A percentile compares a stretch with the other conserved stretches of the same genome.
Conservation (phyloP, 2,888 invertebrate genomes). For the Drosophila dives region DNA sequence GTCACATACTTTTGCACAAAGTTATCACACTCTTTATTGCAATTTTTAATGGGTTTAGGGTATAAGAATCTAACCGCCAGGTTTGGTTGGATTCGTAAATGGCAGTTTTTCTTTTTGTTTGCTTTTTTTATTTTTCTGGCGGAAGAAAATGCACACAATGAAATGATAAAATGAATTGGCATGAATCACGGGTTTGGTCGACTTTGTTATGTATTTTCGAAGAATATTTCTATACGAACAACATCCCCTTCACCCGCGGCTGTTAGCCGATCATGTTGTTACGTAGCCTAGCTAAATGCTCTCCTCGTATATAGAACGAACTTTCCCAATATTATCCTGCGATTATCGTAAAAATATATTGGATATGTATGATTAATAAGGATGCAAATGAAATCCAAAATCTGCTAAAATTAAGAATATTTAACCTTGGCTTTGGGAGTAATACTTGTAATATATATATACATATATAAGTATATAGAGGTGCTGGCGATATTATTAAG, state of each 20-base stretch:
- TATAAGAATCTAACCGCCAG: conserved; percentile 8
- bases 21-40: not conserved
- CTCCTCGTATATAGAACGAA: not conserved
- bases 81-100: not conserved
- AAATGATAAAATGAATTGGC: conserved; percentile 22
- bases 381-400: not conserved
- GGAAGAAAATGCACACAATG: not conserved
- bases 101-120: not conserved
- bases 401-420: not conserved
- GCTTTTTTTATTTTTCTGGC: not conserved
- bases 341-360: not conserved
- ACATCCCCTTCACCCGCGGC: not conserved
- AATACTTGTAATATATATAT: not conserved
- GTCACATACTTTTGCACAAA: not conserved
- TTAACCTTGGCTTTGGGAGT: not conserved
- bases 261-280: not conserved
- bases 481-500: not conserved
- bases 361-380: not conserved
- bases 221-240: not conserved
- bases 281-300: not conserved
- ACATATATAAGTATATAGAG: not conserved
- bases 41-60: not conserved
- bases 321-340: not conserved
- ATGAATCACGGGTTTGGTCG: conserved; percentile 25
- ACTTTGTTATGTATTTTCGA: conserved; percentile 1